Base-by-base conservation (phyloP, 2,888 invertebrate genomes). In the Tetanocera ferruginea region DNA sequence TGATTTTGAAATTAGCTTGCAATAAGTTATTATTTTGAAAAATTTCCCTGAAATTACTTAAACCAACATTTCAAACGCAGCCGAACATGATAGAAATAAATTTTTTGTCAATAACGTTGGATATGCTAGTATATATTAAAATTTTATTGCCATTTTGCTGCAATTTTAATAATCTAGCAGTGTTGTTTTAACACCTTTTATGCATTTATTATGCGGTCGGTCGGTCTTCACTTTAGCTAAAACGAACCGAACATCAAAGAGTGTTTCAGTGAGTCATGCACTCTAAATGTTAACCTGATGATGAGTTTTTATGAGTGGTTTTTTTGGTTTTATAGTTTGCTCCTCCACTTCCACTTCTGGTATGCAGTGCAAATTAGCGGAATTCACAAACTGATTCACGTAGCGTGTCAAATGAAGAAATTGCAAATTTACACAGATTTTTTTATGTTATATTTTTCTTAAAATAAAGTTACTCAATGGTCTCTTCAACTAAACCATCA, bases 241-340 rank as follows among this genome's bases (percentile, higher is more conserved):
- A 23, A 3, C 9, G 6, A 37, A 37, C 43, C 14, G 6, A 43
- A 43, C 43, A 43, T 43, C 57, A 60, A 23, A 60, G 2, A 9
- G 25, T 60, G 57, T 25, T 4, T 60, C 57, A 9, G 25, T 60
- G 57, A 60, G 25, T 60, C 57, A 60, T 60, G 11, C 57, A 60
- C 57, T 60, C 57, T 8, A 25, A 60, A 60, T 60, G 57, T 60
- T 60, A 25, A 60, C 57, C n/a, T 60, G 57, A 60, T n/a, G 52
- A n/a, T 60, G 57, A 25, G n/a, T 60, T 55, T 55, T n/a, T 55
- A 55, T n/a, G n/a, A 8, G 55, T 55, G n/a, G n/a, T 43, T 43
- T 43, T 37, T 37, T 37, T 52, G 17, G 52, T 52, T 52, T 17
- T 52, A 19, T 52, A 5, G 8, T 19, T 60, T 60, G 57, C 23